Evolutionary conservation across 2,113 vertebrate genomes (phyloP).

Genomic region (Loxodonta africana): DNA sequence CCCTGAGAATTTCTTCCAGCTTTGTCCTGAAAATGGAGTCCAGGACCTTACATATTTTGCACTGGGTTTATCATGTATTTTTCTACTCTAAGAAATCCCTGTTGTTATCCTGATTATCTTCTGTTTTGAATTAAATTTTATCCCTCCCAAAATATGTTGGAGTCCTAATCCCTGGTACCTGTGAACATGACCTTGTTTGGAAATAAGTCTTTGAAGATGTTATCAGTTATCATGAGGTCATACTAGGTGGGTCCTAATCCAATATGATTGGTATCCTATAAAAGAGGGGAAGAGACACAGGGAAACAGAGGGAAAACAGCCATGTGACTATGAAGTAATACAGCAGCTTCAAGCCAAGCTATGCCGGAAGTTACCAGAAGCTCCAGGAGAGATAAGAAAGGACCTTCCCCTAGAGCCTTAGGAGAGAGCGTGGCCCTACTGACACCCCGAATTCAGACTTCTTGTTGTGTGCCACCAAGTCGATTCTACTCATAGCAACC

Average conservation of each 20-base stretch:
- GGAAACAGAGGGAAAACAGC: not conserved
- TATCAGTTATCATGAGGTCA: not conserved
- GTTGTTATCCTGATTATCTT: slow-evolving; percentile 42
- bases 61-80: slow-evolving; percentile 89
- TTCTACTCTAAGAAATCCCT: slow-evolving; percentile 94
- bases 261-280: not conserved
- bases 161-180: not conserved
- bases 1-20: slow-evolving; percentile 92
- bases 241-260: not conserved
- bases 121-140: not conserved
- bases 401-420: not conserved
- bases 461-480: not conserved
- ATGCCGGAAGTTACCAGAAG: not conserved
- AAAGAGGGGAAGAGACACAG: not conserved
- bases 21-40: slow-evolving; percentile 94
- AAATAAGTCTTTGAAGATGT: not conserved
- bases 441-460: not conserved
- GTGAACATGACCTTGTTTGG: not conserved
- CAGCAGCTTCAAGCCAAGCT: not conserved
- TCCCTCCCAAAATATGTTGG: not conserved
- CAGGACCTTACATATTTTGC: slow-evolving; percentile 92
- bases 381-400: not conserved
- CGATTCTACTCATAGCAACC: not conserved
- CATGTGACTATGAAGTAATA: not conserved
- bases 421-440: no score